Conservation (phyloP, 1,140 invertebrate genomes). For the Gyrodactylus bullatarudis region DNA sequence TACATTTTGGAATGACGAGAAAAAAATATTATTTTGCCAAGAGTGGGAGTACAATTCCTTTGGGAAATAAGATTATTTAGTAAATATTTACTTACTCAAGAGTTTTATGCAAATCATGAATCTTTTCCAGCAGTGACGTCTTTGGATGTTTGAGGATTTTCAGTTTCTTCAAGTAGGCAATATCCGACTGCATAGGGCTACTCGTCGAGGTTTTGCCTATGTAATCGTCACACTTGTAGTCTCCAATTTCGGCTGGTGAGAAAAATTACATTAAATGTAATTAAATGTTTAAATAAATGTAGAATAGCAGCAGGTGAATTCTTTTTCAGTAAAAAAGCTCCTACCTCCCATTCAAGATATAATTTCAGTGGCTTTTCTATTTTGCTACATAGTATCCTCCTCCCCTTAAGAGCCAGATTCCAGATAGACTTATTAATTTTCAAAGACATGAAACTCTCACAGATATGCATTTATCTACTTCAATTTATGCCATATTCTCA, state of each 20-base stretch:
- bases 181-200: not conserved
- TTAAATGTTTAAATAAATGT: not conserved
- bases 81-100: conserved; percentile 78
- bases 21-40: too few relatives aligned
- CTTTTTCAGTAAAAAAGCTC: not conserved
- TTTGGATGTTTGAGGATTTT: conserved; percentile 77
- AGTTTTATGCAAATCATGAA: conserved; percentile 95
- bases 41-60: too few relatives aligned
- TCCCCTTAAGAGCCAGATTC: too few relatives aligned
- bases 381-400: too few relatives aligned
- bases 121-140: conserved; percentile 53
- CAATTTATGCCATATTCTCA: too few relatives aligned
- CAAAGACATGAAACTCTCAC: too few relatives aligned
- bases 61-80: too few relatives aligned
- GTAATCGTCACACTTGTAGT: conserved; percentile 79
- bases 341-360: not conserved
- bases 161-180: conserved; percentile 51
- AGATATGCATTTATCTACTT: too few relatives aligned
- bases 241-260: conserved; percentile 72
- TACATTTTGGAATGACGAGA: too few relatives aligned
- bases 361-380: not conserved
- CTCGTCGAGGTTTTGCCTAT: conserved; percentile 57
- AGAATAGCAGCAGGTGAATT: not conserved
- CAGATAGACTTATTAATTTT: too few relatives aligned
- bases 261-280: conserved; percentile 8